Conservation (phyloP, 2,888 invertebrate species). For the Pachymerium ferrugineum region DNA sequence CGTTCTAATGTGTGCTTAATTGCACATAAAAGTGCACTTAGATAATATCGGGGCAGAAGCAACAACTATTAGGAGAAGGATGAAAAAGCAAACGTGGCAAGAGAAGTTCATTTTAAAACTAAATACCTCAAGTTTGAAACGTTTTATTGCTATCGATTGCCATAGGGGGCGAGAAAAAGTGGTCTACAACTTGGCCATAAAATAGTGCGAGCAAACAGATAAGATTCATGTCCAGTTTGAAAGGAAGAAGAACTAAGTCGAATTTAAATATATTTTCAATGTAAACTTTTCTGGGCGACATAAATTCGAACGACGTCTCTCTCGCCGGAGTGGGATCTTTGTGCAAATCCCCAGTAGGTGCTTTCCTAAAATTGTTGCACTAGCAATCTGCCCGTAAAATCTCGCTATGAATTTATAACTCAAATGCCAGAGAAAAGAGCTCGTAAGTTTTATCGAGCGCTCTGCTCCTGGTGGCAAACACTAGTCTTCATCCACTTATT, state of each 20-base stretch:
- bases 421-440: conserved; percentile 7
- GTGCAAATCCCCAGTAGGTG: conserved; percentile 13
- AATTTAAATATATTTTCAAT: conserved; percentile 13
- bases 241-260: conserved; percentile 1
- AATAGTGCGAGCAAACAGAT: conserved; percentile 4
- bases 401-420: conserved; percentile 13
- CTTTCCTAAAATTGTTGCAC: conserved; percentile 13
- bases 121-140: background rate
- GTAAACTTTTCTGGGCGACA: conserved; percentile 1
- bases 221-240: conserved; percentile 13
- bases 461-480: conserved; percentile 4
- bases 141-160: conserved; percentile 13
- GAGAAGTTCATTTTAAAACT: conserved; percentile 13
- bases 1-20: conserved; percentile 9
- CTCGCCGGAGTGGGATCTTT: background rate
- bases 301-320: conserved; percentile 2
- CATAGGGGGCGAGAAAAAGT: background rate
- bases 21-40: conserved; percentile 13
- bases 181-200: background rate
- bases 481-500: conserved; percentile 4
- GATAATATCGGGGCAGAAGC: background rate
- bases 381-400: conserved; percentile 13
- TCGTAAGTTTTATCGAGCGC: conserved; percentile 13
- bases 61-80: conserved; percentile 4
- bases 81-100: background rate